Percentiles rank a stretch among this genome's conserved stretches.
Evolutionary conservation across 2,797 vertebrate genomes (phyloP).

Genomic region (Pangasius mekongensis): DNA sequence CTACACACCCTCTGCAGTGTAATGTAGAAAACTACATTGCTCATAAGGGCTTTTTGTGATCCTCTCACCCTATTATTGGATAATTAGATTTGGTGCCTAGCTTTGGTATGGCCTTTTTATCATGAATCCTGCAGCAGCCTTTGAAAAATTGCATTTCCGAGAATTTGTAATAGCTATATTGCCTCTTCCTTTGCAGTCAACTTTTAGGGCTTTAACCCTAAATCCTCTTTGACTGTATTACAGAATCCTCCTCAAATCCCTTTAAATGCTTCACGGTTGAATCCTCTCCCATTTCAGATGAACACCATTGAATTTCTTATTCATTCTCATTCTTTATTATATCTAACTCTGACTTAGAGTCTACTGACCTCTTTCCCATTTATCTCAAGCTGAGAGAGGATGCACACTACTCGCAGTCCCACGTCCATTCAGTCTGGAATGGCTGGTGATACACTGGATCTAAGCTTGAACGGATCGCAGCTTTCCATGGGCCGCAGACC

Average conservation of each 20-base stretch:
- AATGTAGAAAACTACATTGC: not conserved
- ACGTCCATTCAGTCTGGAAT: conserved; percentile 63
- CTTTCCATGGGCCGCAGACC: conserved; percentile 78
- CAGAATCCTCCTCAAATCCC: not conserved
- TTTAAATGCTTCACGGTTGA: not conserved
- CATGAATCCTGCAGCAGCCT: not conserved
- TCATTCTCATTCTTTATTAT: not conserved
- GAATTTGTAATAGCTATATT: not conserved
- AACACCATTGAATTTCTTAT: not conserved
- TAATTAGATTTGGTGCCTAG: not conserved
- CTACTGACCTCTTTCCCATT: not conserved
- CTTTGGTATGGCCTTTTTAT: not conserved
- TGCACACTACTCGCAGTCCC: conserved; percentile 83
- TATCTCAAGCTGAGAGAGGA: conserved; percentile 62
- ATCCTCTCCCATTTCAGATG: not conserved
- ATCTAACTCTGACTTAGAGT: not conserved
- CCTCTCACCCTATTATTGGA: not conserved
- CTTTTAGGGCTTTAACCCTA: not conserved
- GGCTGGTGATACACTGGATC: conserved; percentile 70
- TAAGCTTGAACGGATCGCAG: conserved; percentile 83
- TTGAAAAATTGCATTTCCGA: not conserved
- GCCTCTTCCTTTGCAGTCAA: not conserved
- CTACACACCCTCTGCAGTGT: not conserved
- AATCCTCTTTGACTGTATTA: not conserved
- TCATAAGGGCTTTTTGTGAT: too few species aligned